These are phyloP conservation scores for Scaptomyza hsui DNA, from an alignment of 1,140 invertebrate species.

Conservation along the genomic window DNA sequence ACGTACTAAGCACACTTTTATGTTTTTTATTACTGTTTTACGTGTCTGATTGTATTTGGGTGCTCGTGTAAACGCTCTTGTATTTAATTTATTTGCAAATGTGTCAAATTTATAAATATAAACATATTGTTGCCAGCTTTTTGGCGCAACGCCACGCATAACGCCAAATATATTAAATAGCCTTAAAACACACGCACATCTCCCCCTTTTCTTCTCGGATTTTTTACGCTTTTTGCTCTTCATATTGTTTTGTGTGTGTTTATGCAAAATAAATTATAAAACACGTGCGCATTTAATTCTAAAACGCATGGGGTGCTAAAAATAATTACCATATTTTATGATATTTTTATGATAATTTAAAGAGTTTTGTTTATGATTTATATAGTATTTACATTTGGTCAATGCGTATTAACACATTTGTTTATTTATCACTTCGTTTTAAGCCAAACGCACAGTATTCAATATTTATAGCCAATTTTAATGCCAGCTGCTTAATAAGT, in stretches of 20 bases:
- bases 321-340: conserved; percentile 44
- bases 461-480: conserved; percentile 11
- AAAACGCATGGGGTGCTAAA: conserved; percentile 26
- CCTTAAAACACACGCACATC: neutral
- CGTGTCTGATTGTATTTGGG: conserved; percentile 16
- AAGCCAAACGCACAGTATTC: neutral
- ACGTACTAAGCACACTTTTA: too few relatives aligned
- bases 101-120: conserved; percentile 23
- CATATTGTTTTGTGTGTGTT: neutral
- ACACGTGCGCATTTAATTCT: conserved; percentile 39
- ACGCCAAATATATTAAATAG: conserved; percentile 43
- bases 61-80: conserved; percentile 2
- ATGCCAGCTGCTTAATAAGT: neutral
- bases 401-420: conserved; percentile 31
- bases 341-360: conserved; percentile 31
- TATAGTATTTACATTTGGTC: conserved; percentile 15
- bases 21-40: conserved; percentile 4
- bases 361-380: conserved; percentile 25
- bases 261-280: conserved; percentile 18
- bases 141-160: conserved; percentile 20
- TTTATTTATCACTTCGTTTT: conserved; percentile 24
- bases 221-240: neutral
- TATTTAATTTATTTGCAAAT: conserved; percentile 39
- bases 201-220: too few relatives aligned
- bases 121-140: conserved; percentile 34